A percentile compares a stretch with the other conserved stretches of the same genome.
These are phyloP conservation scores for Entomyzon cyanotis DNA, from an alignment of 2,113 vertebrate genomes.

Conservation along the genomic window DNA sequence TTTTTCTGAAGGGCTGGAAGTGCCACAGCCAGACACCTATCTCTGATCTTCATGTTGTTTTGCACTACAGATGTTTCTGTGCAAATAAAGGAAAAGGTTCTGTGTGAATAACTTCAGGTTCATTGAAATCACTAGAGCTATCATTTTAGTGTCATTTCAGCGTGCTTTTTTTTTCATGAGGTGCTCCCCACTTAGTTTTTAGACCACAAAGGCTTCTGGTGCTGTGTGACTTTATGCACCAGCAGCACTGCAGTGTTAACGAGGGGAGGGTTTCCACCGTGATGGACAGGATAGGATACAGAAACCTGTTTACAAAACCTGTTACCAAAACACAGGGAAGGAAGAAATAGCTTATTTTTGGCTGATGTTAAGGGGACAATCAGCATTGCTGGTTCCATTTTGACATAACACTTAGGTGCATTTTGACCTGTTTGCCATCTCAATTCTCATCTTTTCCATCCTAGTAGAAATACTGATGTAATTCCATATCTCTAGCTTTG, in stretches of 20 bases:
- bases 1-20: background rate
- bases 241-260: background rate
- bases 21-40: background rate
- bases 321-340: background rate
- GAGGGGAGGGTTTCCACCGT: accelerated
- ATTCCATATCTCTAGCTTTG: background rate
- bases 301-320: background rate
- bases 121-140: background rate
- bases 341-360: background rate
- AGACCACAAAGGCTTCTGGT: background rate
- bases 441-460: background rate
- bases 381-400: background rate
- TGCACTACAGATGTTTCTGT: background rate
- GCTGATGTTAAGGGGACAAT: background rate
- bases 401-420: background rate
- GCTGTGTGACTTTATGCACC: background rate
- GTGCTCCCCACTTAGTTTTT: background rate
- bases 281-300: accelerated
- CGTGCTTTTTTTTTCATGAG: background rate
- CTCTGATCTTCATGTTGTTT: background rate
- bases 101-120: background rate
- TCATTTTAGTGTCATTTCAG: background rate
- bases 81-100: background rate
- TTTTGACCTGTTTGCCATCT: background rate
- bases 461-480: background rate